A percentile compares a stretch with the other conserved stretches of the same genome.
These are phyloP conservation scores for Chrysolina haemoptera DNA, from an alignment of 2,888 invertebrate species.

Conservation along the genomic window DNA sequence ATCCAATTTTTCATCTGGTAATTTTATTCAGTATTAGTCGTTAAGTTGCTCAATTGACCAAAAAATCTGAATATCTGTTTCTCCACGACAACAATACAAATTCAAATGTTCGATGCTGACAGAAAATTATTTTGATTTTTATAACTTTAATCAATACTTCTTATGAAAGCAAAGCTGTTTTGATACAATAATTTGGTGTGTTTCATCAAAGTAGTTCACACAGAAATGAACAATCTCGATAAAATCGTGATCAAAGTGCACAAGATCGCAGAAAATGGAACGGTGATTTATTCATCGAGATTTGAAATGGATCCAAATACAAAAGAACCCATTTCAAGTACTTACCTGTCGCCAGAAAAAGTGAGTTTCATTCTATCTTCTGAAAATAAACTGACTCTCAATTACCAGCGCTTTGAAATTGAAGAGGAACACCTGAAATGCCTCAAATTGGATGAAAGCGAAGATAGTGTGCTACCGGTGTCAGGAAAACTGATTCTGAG, in stretches of 20 bases:
- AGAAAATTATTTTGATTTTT: slow-evolving; percentile 13
- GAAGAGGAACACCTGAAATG: slow-evolving; percentile 41
- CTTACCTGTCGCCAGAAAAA: slow-evolving; percentile 53
- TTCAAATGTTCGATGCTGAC: slow-evolving; percentile 21
- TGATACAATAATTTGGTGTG: slow-evolving; percentile 57
- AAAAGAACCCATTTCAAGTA: slow-evolving; percentile 60
- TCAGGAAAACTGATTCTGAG: slow-evolving; percentile 47
- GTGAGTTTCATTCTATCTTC: slow-evolving; percentile 47
- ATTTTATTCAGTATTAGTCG: neutral
- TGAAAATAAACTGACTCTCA: slow-evolving; percentile 42
- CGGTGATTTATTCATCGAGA: slow-evolving; percentile 52
- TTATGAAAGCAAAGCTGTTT: slow-evolving; percentile 61
- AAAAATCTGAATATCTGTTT: slow-evolving; percentile 17
- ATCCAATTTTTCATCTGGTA: neutral
- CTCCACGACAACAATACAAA: slow-evolving; percentile 28
- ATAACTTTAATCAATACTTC: slow-evolving; percentile 37
- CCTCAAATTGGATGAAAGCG: slow-evolving; percentile 39
- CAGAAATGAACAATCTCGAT: slow-evolving; percentile 61
- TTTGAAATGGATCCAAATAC: slow-evolving; percentile 61
- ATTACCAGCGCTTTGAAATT: slow-evolving; percentile 38
- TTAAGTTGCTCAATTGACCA: slow-evolving; percentile 18
- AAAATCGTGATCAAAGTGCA: slow-evolving; percentile 62
- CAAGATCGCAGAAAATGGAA: slow-evolving; percentile 58
- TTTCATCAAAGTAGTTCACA: slow-evolving; percentile 62
- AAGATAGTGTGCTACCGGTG: neutral